Evolutionary conservation across 2,888 invertebrate species (phyloP).

Genomic region (Philereme vetulata): DNA sequence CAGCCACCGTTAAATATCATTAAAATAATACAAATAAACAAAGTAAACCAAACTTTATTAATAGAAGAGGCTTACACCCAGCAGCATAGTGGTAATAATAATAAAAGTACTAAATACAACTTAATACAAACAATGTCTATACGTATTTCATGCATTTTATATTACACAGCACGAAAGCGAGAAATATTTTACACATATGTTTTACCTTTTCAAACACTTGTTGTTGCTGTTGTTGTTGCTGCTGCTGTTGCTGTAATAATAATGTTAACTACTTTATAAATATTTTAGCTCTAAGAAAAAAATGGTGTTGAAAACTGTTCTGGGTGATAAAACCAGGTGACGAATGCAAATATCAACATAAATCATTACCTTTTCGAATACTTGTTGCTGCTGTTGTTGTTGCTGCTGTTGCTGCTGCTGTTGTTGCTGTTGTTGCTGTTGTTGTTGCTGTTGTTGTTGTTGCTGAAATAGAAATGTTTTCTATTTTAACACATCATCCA

Average conservation of each 20-base stretch:
- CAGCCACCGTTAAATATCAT: background rate
- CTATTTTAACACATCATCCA: no score
- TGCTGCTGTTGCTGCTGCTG: conserved; percentile 57
- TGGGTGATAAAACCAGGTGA: background rate
- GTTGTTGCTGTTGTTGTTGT: conserved; percentile 51
- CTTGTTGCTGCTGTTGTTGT: conserved; percentile 71
- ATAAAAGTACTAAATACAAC: background rate
- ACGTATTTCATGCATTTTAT: no score
- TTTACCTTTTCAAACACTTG: conserved; percentile 37
- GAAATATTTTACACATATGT: background rate
- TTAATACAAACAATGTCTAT: background rate
- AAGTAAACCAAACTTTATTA: background rate
- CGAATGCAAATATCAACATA: background rate
- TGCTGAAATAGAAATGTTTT: conserved; percentile 44
- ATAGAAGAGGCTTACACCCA: no score
- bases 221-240: conserved; percentile 58
- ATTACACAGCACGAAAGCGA: no score
- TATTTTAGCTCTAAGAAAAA: conserved; percentile 64
- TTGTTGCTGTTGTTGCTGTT: conserved; percentile 58
- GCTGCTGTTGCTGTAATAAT: conserved; percentile 59
- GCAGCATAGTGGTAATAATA: background rate
- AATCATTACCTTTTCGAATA: conserved; percentile 41
- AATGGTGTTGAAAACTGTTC: background rate
- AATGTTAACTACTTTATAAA: conserved; percentile 47
- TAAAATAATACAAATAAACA: no score